Evolutionary conservation across 1,140 invertebrate species (phyloP).

Genomic region (Tetramorium alpestre): DNA sequence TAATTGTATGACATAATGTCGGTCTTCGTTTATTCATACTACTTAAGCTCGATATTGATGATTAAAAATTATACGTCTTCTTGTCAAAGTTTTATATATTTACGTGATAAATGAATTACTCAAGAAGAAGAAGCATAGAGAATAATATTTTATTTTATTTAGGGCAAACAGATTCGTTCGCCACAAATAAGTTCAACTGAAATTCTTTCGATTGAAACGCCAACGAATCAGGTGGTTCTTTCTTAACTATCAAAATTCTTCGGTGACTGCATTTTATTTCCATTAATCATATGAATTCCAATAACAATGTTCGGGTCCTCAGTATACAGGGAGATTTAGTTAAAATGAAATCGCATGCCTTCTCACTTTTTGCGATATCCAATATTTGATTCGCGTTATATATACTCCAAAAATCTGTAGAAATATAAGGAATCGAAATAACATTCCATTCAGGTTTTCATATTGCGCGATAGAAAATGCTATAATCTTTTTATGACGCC

Average conservation of each 20-base stretch:
- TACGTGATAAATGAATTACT: background rate
- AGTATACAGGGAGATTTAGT: background rate
- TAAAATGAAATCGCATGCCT: background rate
- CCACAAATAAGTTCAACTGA: background rate
- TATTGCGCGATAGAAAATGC: constrained; percentile 56
- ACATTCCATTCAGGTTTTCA: constrained; percentile 52
- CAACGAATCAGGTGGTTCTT: background rate
- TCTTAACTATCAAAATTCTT: background rate
- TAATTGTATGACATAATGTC: background rate
- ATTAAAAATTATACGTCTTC: background rate
- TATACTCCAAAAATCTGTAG: constrained; percentile 45
- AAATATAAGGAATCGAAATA: constrained; percentile 45
- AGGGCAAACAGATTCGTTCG: background rate
- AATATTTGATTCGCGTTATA: constrained; percentile 42
- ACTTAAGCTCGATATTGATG: background rate
- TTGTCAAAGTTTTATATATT: background rate
- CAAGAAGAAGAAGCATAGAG: background rate
- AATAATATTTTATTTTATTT: constrained; percentile 9
- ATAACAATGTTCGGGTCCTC: background rate
- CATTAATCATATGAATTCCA: constrained; percentile 3
- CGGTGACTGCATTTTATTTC: background rate
- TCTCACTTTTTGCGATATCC: background rate
- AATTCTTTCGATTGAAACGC: background rate
- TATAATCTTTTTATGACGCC: constrained; percentile 55
- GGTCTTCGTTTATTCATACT: background rate